Conservation (phyloP, 1,140 invertebrate genomes). For the Chymomyza costata region DNA sequence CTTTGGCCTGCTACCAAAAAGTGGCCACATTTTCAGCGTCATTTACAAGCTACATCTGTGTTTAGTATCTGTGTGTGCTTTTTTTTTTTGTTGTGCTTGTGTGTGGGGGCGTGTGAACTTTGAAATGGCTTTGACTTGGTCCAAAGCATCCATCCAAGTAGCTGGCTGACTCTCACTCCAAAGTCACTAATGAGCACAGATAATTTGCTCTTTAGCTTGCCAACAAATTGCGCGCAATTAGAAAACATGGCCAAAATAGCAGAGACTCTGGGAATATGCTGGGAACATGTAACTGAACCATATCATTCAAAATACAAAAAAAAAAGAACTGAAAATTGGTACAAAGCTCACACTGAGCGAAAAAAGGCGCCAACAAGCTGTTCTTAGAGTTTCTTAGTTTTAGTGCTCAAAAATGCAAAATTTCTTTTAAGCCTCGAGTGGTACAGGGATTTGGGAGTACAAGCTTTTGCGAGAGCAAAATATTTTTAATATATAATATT, state of each 20-base stretch:
- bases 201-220: conserved; percentile 42
- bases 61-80: neutral
- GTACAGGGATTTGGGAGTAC: too few species aligned
- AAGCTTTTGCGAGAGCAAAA: too few species aligned
- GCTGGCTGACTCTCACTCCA: too few species aligned
- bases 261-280: neutral
- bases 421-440: too few species aligned
- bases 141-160: conserved; percentile 1
- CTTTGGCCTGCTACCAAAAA: conserved; percentile 17
- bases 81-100: conserved; percentile 31
- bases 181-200: conserved; percentile 59
- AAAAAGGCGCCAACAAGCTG: conserved; percentile 1
- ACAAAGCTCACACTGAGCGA: neutral
- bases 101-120: conserved; percentile 62
- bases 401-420: too few species aligned
- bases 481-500: too few species aligned
- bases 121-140: conserved; percentile 22
- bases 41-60: conserved; percentile 21
- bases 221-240: conserved; percentile 63
- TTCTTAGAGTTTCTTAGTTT: too few species aligned
- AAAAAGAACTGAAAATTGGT: conserved; percentile 1
- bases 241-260: conserved; percentile 33
- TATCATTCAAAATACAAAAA: neutral
- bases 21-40: conserved; percentile 27
- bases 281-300: neutral